Conservation (phyloP, 2,888 invertebrate species). For the Thera britannica region DNA sequence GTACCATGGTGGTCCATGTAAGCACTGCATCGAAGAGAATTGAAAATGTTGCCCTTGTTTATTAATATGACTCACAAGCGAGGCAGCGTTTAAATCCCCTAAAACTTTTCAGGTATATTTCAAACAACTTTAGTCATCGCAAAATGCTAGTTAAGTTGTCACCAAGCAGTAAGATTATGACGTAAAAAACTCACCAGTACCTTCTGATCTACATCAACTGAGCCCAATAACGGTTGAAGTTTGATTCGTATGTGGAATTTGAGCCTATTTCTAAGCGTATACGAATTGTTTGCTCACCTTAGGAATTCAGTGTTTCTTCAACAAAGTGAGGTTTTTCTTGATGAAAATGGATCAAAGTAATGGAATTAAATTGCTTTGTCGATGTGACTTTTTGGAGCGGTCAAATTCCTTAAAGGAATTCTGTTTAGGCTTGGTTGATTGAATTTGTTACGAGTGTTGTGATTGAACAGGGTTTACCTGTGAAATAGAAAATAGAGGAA, state of each 20-base stretch:
- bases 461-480: neutral
- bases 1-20: neutral
- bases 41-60: too few relatives aligned
- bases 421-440: conserved; percentile 31
- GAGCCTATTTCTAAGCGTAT: conserved; percentile 45
- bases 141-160: too few relatives aligned
- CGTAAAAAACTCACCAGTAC: neutral
- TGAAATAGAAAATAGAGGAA: neutral
- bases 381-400: conserved; percentile 27
- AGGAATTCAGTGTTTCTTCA: conserved; percentile 38
- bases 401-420: conserved; percentile 28
- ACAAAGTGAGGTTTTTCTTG: conserved; percentile 32
- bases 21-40: too few relatives aligned
- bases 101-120: too few relatives aligned
- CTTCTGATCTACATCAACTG: conserved; percentile 19
- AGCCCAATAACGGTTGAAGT: conserved; percentile 65
- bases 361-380: conserved; percentile 42
- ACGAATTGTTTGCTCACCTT: conserved; percentile 45
- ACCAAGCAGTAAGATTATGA: neutral
- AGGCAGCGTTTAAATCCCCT: too few relatives aligned
- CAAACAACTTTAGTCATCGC: too few relatives aligned
- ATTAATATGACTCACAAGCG: too few relatives aligned
- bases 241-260: conserved; percentile 53
- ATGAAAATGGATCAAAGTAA: conserved; percentile 41
- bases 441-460: conserved; percentile 8